A percentile compares a stretch with the other conserved stretches of the same genome.
Conservation (phyloP, 2,888 invertebrate species). For the Ceratothoa steindachneri region DNA sequence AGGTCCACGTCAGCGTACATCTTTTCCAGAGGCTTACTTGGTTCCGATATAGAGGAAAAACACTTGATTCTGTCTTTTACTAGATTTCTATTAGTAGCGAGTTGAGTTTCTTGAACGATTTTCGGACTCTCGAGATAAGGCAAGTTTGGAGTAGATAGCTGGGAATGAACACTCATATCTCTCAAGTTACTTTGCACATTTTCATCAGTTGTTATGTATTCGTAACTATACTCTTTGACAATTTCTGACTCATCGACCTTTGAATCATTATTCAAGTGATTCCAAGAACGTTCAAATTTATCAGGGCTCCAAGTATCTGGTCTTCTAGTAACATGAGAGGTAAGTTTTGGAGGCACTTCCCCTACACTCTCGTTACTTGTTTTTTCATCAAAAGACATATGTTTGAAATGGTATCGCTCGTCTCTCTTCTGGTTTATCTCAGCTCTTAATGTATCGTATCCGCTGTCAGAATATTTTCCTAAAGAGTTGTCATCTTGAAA, state of each 20-base stretch:
- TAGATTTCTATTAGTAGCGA: conserved; percentile 48
- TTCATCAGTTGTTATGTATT: conserved; percentile 40
- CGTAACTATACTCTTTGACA: conserved; percentile 48
- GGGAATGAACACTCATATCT: conserved; percentile 30
- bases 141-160: conserved; percentile 49
- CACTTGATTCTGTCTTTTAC: conserved; percentile 52
- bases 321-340: conserved; percentile 19
- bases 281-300: conserved; percentile 43
- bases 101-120: conserved; percentile 44
- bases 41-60: conserved; percentile 33
- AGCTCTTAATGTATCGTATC: conserved; percentile 52
- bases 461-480: conserved; percentile 52
- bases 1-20: background rate
- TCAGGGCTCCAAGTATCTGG: conserved; percentile 47
- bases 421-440: conserved; percentile 29
- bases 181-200: conserved; percentile 19
- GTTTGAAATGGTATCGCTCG: conserved; percentile 1
- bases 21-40: conserved; percentile 16
- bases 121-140: conserved; percentile 42
- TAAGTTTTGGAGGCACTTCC: background rate
- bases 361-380: background rate
- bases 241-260: conserved; percentile 42
- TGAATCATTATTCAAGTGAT: conserved; percentile 18
- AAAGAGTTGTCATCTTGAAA: conserved; percentile 50
- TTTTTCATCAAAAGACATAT: background rate